Percentiles rank a stretch among this genome's conserved stretches.
phyloP scores from a whole-genome alignment of 1,140 invertebrate species.

The Argopecten irradians region DNA sequence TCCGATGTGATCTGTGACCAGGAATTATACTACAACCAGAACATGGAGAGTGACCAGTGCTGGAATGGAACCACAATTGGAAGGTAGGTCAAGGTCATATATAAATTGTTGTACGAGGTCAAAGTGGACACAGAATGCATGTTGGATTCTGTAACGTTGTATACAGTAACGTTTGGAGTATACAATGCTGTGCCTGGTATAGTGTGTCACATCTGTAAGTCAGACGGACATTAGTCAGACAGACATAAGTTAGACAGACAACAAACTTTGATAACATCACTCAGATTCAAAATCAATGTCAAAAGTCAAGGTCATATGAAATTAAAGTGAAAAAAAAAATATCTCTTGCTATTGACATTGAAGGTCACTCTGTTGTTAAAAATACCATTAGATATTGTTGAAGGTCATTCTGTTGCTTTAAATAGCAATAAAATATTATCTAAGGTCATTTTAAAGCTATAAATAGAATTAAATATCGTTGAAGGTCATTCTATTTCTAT shows the following conservation, averaged over 20 bases:
- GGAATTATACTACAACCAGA: conserved; percentile 43
- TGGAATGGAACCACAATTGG: conserved; percentile 37
- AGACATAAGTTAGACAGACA: no score
- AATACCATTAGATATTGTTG: no score
- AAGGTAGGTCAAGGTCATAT: conserved; percentile 34
- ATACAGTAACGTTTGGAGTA: no score
- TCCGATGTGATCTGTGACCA: conserved; percentile 40
- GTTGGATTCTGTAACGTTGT: no score
- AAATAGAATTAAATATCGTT: background rate
- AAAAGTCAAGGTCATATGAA: background rate
- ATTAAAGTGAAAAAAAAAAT: background rate
- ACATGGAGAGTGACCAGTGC: conserved; percentile 35
- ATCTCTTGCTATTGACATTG: background rate
- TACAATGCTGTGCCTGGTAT: no score
- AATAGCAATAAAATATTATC: no score
- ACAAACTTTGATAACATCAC: background rate
- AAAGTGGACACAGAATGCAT: background rate
- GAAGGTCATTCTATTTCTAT: background rate
- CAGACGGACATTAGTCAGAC: no score
- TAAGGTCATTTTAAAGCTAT: no score
- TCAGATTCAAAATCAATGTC: background rate
- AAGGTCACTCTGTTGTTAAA: background rate
- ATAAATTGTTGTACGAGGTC: background rate
- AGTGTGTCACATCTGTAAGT: no score
- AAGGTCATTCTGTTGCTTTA: no score